A percentile compares a stretch with the other conserved stretches of the same genome.
Conservation (phyloP, 2,113 vertebrate genomes). For the Pluvialis apricaria region DNA sequence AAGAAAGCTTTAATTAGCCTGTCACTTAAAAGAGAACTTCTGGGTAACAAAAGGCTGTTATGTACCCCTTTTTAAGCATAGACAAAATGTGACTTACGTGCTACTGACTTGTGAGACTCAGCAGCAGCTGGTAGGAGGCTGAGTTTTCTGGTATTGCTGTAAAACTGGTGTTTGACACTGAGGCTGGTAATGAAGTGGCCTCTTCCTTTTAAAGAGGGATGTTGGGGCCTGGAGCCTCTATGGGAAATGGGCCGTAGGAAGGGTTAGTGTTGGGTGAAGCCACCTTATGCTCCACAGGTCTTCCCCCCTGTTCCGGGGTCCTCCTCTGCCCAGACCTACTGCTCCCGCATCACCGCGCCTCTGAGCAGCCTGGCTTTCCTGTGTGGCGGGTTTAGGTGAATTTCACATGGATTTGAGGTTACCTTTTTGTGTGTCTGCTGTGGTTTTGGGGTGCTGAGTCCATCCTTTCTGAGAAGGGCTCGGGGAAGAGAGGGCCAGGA, state of each 20-base stretch:
- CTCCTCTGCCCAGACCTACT: background rate
- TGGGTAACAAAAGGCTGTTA: background rate
- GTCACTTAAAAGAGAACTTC: background rate
- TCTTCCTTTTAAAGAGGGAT: background rate
- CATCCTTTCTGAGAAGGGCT: background rate
- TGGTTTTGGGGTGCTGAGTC: background rate
- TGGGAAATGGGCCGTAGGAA: background rate
- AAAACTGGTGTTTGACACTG: background rate
- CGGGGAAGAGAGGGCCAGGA: background rate
- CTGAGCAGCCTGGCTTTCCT: background rate
- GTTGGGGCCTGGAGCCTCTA: background rate
- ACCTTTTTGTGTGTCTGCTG: background rate
- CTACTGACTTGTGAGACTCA: background rate
- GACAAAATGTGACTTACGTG: background rate
- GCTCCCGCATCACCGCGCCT: accelerated
- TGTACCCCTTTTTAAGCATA: background rate
- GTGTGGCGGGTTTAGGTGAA: accelerated
- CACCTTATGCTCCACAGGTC: accelerated
- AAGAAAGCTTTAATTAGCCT: background rate
- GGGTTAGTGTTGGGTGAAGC: accelerated
- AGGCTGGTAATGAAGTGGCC: background rate
- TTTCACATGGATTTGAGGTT: background rate
- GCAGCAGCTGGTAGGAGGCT: background rate
- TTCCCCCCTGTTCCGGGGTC: background rate
- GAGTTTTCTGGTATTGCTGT: background rate